Base-by-base conservation (phyloP, 2,888 invertebrate genomes). In the Loripinus fragilis region DNA sequence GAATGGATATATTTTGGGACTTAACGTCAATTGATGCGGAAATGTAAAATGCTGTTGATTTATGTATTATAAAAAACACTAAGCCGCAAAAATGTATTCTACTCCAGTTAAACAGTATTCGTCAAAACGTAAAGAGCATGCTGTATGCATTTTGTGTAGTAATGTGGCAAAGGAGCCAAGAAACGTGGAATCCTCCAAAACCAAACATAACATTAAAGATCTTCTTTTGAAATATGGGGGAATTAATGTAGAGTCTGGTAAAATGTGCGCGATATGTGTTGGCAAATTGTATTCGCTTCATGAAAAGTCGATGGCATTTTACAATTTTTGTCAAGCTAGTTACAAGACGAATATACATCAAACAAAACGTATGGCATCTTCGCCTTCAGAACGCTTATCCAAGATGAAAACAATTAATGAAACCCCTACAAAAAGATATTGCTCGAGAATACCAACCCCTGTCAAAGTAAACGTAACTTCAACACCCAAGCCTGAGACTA, bases 201-300 rank as follows among this genome's bases (percentile, higher is more conserved):
- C 28, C 8, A 23, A n/a, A 52, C 25, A 28, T 28, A 52, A 23
- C 25, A 25, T 28, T 25, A n/a, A 52, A 52, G 25, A 25, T 15
- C 25, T 52, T 1, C n/a, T 52, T 25, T 28, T 52, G 25, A 52
- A 52, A 15, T 52, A 52, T 28, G 52, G 52, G 25, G 68, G 68
- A 23, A 68, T 68, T 15, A 33, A 48, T 25, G 48, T 68, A 25
- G 68, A 42, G 20, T 38, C 38, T 30, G 68, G 41, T 8, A 68
- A 10, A 42, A 38, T 68, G 10, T 68, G 45, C 20, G 10, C 25
- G 25, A 12, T 20, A 42, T 68, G 68, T 30, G 20, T 23, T 20
- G 25, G 38, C 12, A 42, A 45, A 28, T 52, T 52, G 15, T 52
- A 10, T 20, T 20, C 25, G 23, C 10, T 52, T 23, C 52, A 52